Evolutionary conservation across 1,140 invertebrate species (phyloP).

Genomic region (Cryptotermes secundus): DNA sequence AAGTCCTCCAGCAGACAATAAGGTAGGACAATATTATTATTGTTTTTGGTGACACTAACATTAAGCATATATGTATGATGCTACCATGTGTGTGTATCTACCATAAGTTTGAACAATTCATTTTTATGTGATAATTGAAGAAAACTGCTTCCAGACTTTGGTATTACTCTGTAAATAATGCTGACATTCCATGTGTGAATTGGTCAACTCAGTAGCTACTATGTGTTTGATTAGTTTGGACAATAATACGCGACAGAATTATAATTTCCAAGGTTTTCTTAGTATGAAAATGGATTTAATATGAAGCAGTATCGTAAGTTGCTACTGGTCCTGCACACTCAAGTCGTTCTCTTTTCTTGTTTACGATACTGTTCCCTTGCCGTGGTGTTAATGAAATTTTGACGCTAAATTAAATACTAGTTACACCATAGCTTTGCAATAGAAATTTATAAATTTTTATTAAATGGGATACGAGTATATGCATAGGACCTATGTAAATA

Average conservation of each 20-base stretch:
- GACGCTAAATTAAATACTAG: too few relatives aligned
- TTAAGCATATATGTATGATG: constrained; percentile 11
- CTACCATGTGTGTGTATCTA: constrained; percentile 5
- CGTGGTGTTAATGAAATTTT: too few relatives aligned
- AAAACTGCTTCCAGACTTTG: constrained; percentile 11
- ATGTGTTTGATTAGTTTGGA: constrained; percentile 13
- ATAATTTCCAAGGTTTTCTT: not conserved
- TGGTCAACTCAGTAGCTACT: constrained; percentile 19
- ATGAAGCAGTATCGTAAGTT: not conserved
- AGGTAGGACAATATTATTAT: constrained; percentile 18
- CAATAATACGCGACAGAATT: constrained; percentile 17
- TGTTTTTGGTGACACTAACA: constrained; percentile 19
- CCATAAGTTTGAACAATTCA: constrained; percentile 16
- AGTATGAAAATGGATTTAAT: not conserved
- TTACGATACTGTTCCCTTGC: too few relatives aligned
- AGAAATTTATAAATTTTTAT: too few relatives aligned
- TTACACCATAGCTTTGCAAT: too few relatives aligned
- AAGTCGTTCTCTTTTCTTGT: too few relatives aligned
- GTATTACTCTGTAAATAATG: constrained; percentile 4
- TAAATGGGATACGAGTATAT: too few relatives aligned
- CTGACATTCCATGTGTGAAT: constrained; percentile 28
- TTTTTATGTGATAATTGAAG: constrained; percentile 15
- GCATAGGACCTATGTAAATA: too few relatives aligned
- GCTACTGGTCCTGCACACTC: too few relatives aligned
- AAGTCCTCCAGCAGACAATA: constrained; percentile 7